phyloP scores from a whole-genome alignment of 2,113 vertebrate species.

The human region DNA sequence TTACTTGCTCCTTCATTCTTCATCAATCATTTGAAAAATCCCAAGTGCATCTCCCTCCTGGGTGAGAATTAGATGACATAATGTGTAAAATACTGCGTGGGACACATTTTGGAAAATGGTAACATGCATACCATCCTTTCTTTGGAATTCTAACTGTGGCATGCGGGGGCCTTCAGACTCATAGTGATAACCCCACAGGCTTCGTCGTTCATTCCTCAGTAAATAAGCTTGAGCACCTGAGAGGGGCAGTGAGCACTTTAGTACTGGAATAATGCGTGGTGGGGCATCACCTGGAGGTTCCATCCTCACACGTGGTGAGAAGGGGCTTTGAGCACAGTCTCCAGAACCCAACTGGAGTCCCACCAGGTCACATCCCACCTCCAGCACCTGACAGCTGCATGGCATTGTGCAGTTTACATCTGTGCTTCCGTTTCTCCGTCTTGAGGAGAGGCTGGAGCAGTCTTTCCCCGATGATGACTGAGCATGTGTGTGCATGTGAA shows the following conservation, averaged over 20 bases:
- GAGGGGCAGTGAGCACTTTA: rapidly evolving
- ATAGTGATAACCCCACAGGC: not conserved
- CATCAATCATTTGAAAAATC: not conserved
- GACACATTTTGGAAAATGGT: not conserved
- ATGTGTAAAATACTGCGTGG: rapidly evolving
- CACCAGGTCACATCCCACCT: not conserved
- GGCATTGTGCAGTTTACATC: too few relatives aligned
- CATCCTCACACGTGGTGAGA: rapidly evolving
- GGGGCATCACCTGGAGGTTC: not conserved
- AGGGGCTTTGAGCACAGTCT: rapidly evolving
- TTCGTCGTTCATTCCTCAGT: rapidly evolving
- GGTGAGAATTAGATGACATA: not conserved
- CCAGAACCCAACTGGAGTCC: not conserved
- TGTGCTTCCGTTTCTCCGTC: not conserved
- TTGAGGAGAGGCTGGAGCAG: rapidly evolving
- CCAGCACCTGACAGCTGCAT: rapidly evolving
- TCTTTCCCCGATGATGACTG: not conserved
- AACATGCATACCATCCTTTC: rapidly evolving
- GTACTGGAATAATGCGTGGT: rapidly evolving
- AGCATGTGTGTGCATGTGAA: rapidly evolving
- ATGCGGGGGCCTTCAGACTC: not conserved
- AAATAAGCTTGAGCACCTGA: rapidly evolving
- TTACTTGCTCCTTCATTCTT: too few relatives aligned
- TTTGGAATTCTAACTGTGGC: rapidly evolving
- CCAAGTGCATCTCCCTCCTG: too few relatives aligned